A percentile compares a stretch with the other conserved stretches of the same genome.
Conservation (phyloP, 2,113 vertebrate species). For the Alaudala cheleensis region DNA sequence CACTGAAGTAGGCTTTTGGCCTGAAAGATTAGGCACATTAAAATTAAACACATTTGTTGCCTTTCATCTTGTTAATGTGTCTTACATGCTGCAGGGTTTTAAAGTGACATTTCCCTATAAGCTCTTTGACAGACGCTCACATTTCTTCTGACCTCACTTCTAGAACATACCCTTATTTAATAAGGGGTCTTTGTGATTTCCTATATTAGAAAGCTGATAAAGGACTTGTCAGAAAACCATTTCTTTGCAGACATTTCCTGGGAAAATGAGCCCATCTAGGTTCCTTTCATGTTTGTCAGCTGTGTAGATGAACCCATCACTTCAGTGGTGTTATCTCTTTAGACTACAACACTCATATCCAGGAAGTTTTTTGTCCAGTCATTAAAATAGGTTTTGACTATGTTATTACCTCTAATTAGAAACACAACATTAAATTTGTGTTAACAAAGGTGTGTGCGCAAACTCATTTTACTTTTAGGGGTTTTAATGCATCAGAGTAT, state of each 20-base stretch:
- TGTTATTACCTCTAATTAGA: not conserved
- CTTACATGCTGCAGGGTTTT: not conserved
- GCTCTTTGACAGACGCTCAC: not conserved
- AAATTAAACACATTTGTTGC: not conserved
- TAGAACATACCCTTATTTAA: not conserved
- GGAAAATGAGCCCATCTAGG: not conserved
- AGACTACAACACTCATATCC: not conserved
- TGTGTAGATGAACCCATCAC: not conserved
- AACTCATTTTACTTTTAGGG: not conserved
- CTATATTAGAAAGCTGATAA: not conserved
- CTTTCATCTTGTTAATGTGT: not conserved
- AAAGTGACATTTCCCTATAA: not conserved
- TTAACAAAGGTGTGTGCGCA: not conserved
- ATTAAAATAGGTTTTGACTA: not conserved
- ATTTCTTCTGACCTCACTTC: not conserved
- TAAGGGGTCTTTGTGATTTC: not conserved
- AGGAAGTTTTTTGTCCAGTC: not conserved
- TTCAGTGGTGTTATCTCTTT: not conserved
- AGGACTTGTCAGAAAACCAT: not conserved
- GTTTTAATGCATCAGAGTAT: not conserved
- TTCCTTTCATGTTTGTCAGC: not conserved
- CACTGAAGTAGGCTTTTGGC: not conserved
- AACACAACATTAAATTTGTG: not conserved
- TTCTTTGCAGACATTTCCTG: not conserved
- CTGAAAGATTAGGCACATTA: not conserved